Conservation (phyloP, 2,797 vertebrate genomes). For the Nothura maculosa region DNA sequence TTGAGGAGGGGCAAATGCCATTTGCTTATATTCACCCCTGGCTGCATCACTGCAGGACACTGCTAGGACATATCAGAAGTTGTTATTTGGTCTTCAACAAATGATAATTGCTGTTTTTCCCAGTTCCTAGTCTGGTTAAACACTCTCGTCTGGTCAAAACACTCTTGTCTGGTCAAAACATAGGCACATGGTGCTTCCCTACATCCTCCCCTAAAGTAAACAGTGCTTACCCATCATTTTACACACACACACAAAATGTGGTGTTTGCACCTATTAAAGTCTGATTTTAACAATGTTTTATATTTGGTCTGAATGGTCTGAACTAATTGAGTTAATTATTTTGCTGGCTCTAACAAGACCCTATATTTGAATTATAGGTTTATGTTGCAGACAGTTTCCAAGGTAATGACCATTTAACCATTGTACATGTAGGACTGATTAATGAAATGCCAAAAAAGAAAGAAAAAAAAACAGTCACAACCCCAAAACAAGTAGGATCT, state of each 20-base stretch:
- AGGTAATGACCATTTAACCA: constrained; percentile 60
- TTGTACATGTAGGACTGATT: constrained; percentile 54
- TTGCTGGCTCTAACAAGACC: constrained; percentile 21
- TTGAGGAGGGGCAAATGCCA: constrained; percentile 20
- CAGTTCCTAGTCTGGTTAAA: constrained; percentile 22
- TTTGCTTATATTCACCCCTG: constrained; percentile 30
- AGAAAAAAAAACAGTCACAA: neutral
- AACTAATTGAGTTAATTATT: constrained; percentile 36
- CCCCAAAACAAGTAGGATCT: constrained; percentile 8
- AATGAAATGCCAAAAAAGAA: constrained; percentile 7
- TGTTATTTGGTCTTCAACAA: constrained; percentile 33
- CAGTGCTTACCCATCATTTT: neutral
- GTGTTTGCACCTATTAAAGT: neutral
- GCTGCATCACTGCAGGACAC: constrained; percentile 36
- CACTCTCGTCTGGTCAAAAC: neutral
- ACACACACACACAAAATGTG: neutral
- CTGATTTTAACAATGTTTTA: neutral
- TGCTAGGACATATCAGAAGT: constrained; percentile 3
- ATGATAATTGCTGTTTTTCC: constrained; percentile 43
- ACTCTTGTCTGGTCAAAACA: neutral
- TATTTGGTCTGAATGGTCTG: constrained; percentile 7
- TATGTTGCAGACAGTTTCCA: constrained; percentile 45
- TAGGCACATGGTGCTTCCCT: neutral
- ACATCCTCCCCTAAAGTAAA: neutral
- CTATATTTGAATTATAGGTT: constrained; percentile 55